Evolutionary conservation across 2,797 vertebrate species (phyloP).

Genomic region (Propithecus deckenii): DNA sequence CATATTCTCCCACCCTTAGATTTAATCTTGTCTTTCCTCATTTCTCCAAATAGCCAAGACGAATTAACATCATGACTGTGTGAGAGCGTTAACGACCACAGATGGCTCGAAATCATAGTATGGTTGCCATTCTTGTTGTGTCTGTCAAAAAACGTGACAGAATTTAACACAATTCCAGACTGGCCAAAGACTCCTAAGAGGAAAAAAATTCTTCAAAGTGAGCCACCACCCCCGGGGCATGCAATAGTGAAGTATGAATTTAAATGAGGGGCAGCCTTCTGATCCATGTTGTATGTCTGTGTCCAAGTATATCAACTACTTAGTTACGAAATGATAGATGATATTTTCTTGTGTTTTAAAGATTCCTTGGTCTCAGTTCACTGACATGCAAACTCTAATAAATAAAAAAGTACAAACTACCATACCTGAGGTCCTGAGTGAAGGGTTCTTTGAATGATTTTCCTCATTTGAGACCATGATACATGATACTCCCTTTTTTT

Average conservation of each 20-base stretch:
- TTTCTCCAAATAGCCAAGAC: not conserved
- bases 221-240: not conserved
- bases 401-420: not conserved
- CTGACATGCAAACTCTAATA: not conserved
- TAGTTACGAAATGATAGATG: not conserved
- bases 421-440: not conserved
- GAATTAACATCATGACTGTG: not conserved
- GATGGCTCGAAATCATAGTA: not conserved
- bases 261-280: not conserved
- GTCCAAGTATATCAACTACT: not conserved
- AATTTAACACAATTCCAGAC: not conserved
- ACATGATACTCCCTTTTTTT: not conserved
- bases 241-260: not conserved
- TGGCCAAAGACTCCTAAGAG: not conserved
- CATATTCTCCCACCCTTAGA: not conserved
- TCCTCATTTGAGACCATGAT: not conserved
- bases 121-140: not conserved
- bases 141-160: not conserved
- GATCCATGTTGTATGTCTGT: not conserved
- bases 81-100: not conserved
- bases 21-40: not conserved
- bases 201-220: not conserved
- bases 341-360: not conserved
- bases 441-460: not conserved
- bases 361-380: not conserved